Conservation (phyloP, 2,888 invertebrate species). For the Pseudococcus jackbeardsleyi region DNA sequence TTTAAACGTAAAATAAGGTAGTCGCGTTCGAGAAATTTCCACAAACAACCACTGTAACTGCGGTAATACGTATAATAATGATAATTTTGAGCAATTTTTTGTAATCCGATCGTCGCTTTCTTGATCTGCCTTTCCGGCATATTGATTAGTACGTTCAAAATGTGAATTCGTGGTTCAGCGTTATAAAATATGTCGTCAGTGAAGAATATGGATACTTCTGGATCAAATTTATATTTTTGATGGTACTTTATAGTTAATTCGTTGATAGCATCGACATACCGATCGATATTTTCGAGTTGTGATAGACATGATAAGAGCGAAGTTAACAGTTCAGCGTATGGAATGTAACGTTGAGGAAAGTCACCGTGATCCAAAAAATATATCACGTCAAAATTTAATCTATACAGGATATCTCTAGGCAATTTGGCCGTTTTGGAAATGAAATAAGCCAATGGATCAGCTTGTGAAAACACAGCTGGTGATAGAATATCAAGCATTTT, state of each 20-base stretch:
- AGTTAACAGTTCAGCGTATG: background rate
- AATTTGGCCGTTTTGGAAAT: no score
- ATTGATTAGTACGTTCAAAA: background rate
- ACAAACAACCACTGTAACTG: background rate
- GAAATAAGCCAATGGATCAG: background rate
- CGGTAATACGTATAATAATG: background rate
- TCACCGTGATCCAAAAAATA: no score
- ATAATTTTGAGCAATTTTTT: background rate
- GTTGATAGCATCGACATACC: background rate
- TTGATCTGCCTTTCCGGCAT: background rate
- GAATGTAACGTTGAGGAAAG: no score
- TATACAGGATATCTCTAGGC: no score
- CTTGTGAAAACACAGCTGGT: background rate
- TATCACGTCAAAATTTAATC: no score
- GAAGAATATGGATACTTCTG: background rate
- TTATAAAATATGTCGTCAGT: background rate
- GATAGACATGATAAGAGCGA: background rate
- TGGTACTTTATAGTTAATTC: background rate
- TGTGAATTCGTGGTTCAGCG: background rate
- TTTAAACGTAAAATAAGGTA: no score
- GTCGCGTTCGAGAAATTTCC: background rate
- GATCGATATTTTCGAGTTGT: background rate
- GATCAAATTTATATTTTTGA: background rate
- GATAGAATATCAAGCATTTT: background rate
- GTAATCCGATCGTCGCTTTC: background rate